Evolutionary conservation across 2,797 vertebrate genomes (phyloP).

Genomic region (Falco naumanni): DNA sequence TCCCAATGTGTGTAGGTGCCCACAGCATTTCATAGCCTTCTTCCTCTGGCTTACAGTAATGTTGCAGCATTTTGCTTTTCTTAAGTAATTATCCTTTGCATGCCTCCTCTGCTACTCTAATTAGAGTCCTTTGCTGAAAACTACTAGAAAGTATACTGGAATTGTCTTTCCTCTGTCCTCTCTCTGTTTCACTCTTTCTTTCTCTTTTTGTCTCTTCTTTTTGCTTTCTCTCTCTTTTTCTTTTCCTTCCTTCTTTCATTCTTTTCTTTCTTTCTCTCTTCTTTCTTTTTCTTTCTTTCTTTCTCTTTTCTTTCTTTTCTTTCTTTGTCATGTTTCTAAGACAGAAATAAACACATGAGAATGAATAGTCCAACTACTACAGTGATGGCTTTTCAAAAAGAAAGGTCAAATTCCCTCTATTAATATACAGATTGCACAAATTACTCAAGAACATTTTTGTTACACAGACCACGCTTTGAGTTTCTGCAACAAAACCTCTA

Average conservation of each 20-base stretch:
- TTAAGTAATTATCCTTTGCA: not conserved
- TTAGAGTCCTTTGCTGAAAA: not conserved
- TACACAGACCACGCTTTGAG: not conserved
- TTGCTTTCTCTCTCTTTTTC: rapidly evolving
- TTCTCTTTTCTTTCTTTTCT: no score
- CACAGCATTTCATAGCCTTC: not conserved
- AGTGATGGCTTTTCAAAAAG: not conserved
- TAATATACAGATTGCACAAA: not conserved
- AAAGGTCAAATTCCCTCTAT: not conserved
- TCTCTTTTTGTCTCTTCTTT: rapidly evolving
- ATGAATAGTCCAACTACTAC: not conserved
- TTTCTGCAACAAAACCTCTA: not conserved
- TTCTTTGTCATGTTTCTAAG: not conserved
- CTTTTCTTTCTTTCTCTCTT: rapidly evolving
- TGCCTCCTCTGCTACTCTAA: not conserved
- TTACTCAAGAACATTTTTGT: not conserved
- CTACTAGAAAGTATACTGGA: not conserved
- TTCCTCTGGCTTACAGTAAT: not conserved
- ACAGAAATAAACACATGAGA: not conserved
- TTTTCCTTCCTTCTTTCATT: no score
- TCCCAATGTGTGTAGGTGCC: not conserved
- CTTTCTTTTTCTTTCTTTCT: no score
- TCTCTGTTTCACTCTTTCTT: rapidly evolving
- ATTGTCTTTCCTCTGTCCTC: not conserved
- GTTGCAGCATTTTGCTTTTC: not conserved